phyloP scores from a whole-genome alignment of 2,888 invertebrate genomes.

The Polydrusus pterygomalis region DNA sequence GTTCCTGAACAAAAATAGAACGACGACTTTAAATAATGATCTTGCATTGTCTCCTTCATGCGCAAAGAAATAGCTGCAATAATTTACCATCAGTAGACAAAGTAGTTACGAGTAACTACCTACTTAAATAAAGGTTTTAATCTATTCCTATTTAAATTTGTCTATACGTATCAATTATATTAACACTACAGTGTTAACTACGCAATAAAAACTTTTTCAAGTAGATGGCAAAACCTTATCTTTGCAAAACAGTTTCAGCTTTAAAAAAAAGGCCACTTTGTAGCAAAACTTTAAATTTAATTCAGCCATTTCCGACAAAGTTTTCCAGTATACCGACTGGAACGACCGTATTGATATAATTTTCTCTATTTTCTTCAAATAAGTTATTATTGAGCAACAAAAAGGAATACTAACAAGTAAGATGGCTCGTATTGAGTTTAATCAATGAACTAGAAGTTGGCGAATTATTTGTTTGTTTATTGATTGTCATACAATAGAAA shows the following conservation, averaged over 20 bases:
- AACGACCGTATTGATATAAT: slow-evolving; percentile 50
- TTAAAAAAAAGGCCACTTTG: slow-evolving; percentile 47
- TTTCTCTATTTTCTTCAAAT: slow-evolving; percentile 47
- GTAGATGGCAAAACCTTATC: slow-evolving; percentile 4
- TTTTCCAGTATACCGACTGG: slow-evolving; percentile 49
- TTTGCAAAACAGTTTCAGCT: slow-evolving; percentile 31
- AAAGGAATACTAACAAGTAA: slow-evolving; percentile 41
- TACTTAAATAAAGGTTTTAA: too few species aligned
- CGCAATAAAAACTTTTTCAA: slow-evolving; percentile 3
- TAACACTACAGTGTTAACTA: background rate
- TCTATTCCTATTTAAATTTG: background rate
- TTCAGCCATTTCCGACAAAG: slow-evolving; percentile 43
- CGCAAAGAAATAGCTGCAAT: too few species aligned
- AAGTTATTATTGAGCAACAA: slow-evolving; percentile 46
- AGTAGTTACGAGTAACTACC: too few species aligned
- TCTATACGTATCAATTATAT: slow-evolving; percentile 1
- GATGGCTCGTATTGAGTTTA: slow-evolving; percentile 5
- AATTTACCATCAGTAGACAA: too few species aligned
- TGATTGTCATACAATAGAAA: background rate
- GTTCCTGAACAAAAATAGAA: too few species aligned
- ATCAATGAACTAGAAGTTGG: slow-evolving; percentile 14
- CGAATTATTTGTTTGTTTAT: background rate
- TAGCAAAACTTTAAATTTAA: slow-evolving; percentile 50
- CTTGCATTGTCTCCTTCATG: too few species aligned
- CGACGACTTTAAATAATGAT: too few species aligned